Conservation (phyloP, 2,888 invertebrate genomes). For the Siphlonurus alternatus region DNA sequence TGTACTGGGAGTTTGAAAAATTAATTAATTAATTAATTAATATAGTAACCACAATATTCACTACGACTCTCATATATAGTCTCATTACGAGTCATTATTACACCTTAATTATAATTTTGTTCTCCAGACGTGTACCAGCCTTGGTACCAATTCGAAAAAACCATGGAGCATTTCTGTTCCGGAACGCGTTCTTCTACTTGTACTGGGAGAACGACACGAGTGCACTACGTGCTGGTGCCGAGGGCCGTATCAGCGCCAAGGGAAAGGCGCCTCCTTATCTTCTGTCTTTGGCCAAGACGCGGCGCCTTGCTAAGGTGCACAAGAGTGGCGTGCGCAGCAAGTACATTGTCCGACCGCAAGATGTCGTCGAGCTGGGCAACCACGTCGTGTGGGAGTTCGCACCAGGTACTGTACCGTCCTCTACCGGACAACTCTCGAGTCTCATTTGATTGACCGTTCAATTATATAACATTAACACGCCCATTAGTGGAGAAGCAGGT, state of each 20-base stretch:
- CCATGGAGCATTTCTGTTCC: conserved; percentile 32
- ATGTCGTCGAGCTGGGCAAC: conserved; percentile 81
- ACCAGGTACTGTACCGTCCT: no score
- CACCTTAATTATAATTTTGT: no score
- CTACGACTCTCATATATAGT: no score
- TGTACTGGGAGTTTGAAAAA: no score
- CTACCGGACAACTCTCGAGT: neutral
- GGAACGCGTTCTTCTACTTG: conserved; percentile 69
- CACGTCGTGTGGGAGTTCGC: conserved; percentile 88
- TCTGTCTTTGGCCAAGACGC: conserved; percentile 63
- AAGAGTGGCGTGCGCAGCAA: conserved; percentile 84
- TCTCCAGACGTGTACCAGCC: neutral
- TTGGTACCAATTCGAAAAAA: neutral
- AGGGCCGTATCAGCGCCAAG: conserved; percentile 26
- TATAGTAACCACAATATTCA: no score
- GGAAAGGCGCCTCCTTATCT: conserved; percentile 40
- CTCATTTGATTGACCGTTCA: neutral
- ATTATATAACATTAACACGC: neutral
- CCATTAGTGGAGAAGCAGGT: neutral
- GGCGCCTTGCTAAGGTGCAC: conserved; percentile 63
- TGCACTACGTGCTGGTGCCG: no score
- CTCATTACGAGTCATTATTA: no score
- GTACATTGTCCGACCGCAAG: conserved; percentile 68
- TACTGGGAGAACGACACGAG: conserved; percentile 56
- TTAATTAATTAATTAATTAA: no score